Base-by-base conservation (phyloP, 2,113 vertebrate genomes). In the Hipposideros armiger region DNA sequence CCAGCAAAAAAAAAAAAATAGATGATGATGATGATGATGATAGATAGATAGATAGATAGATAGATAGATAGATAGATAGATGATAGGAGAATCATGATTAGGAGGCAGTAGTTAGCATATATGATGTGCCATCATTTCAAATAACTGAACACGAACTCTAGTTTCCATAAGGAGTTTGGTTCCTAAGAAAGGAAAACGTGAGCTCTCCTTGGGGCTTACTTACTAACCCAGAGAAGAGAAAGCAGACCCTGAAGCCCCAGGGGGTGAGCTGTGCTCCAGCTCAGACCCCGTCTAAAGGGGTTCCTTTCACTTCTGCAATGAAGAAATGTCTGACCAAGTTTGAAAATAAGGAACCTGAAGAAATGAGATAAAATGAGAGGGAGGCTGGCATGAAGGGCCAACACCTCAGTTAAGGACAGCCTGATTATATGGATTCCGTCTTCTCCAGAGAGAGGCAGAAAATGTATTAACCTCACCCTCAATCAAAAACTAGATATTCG, bases 311-410 rank as follows among this genome's bases (percentile, higher is more conserved):
- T 96, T 78, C 67, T 69, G 20, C 17, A 64, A 5, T 62, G 40
- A 90, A 74, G 36, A 56, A 32, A 6, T 52, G 56, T 52, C 70
- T 94, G 67, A 64, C 58, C 26, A 36, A 50, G 11, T 47, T 69
- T 52, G 74, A 70, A 96, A 80, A 73, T 81, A 87, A 77, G 66
- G 73, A 76, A 54, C 47, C 24, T 64, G 30, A 81, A 77, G 22
- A 20, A 70, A 45, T 26, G 80, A 83, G 52, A 67, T 60, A 36
- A 94, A 56, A 28, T 30, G 70, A 93, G 67, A 91, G 67, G 52
- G 30, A 77, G n/a, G 30, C 14, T 6, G 56, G 24, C 74, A 15
- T 19, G 52, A 87, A 93, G 60, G 26, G 72, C 30, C 32, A 73
- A 26, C 0, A 58, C 19, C 81, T 90, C 42, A 2, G 3, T 26